A percentile compares a stretch with the other conserved stretches of the same genome.
Evolutionary conservation across 2,888 invertebrate species (phyloP).

Genomic region (Entomobrya proxima): DNA sequence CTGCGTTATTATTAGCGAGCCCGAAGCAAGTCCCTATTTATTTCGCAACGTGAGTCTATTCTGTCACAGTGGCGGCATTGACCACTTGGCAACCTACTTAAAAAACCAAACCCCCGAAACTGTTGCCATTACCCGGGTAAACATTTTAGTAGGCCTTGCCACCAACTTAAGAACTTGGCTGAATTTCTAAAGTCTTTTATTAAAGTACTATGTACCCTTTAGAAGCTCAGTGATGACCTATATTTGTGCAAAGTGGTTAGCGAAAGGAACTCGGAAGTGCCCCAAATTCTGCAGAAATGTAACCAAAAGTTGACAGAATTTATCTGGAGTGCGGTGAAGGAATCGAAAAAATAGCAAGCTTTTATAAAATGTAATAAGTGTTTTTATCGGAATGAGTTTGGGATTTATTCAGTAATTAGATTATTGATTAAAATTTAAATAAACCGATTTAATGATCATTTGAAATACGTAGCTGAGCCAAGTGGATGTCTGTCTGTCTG

Average conservation of each 20-base stretch:
- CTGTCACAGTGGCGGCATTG: constrained; percentile 92
- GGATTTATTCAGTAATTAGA: too few relatives aligned
- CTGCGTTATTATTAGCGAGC: constrained; percentile 95
- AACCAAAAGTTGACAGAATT: constrained; percentile 96
- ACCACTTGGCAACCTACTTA: constrained; percentile 89
- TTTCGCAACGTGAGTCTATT: constrained; percentile 94
- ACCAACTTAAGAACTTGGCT: constrained; percentile 96
- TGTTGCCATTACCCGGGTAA: constrained; percentile 91
- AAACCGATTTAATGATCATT: too few relatives aligned
- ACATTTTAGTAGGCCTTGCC: constrained; percentile 93
- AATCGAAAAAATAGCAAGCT: too few relatives aligned
- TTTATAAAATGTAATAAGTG: too few relatives aligned
- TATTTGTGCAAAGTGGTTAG: constrained; percentile 98
- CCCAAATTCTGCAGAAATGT: too few relatives aligned
- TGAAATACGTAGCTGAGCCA: too few relatives aligned
- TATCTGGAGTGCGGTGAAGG: constrained; percentile 96
- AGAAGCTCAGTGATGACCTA: constrained; percentile 89
- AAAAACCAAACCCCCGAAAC: constrained; percentile 85
- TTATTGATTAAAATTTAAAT: too few relatives aligned
- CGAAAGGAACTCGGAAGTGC: too few relatives aligned
- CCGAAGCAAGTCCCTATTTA: constrained; percentile 93
- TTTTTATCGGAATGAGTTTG: too few relatives aligned
- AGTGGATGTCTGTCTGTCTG: too few relatives aligned
- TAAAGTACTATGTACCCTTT: constrained; percentile 91
- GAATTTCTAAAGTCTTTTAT: constrained; percentile 91